A percentile compares a stretch with the other conserved stretches of the same genome.
These are phyloP conservation scores for Choristoneura fumiferana DNA, from an alignment of 1,140 invertebrate genomes.

Conservation along the genomic window DNA sequence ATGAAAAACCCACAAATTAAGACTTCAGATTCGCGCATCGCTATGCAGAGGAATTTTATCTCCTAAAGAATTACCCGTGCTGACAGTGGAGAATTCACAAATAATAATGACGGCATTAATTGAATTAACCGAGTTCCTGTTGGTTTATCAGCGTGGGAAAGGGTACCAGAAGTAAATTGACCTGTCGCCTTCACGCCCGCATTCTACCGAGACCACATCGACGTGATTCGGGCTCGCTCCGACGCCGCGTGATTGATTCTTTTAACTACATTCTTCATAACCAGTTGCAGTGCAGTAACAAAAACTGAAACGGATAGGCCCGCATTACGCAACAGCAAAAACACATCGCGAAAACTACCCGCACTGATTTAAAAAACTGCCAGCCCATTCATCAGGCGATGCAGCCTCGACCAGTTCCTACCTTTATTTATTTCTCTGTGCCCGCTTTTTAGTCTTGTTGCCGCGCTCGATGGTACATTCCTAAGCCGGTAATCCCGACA, in stretches of 20 bases:
- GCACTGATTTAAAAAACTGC: constrained; percentile 54
- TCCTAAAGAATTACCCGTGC: background rate
- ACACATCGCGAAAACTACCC: constrained; percentile 48
- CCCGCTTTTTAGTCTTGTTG: constrained; percentile 68
- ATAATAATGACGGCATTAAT: constrained; percentile 57
- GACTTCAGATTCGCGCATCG: too few species aligned
- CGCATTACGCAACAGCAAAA: constrained; percentile 37
- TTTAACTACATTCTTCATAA: constrained; percentile 38
- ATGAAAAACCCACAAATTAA: too few species aligned
- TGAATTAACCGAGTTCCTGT: constrained; percentile 57
- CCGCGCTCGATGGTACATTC: constrained; percentile 64
- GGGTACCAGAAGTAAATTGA: constrained; percentile 70
- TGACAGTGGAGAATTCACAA: constrained; percentile 32
- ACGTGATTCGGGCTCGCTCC: constrained; percentile 45
- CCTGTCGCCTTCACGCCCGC: constrained; percentile 72
- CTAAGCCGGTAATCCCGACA: constrained; percentile 76
- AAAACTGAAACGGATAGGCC: constrained; percentile 1
- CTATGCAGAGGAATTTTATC: constrained; percentile 13
- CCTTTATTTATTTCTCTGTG: constrained; percentile 75
- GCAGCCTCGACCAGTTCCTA: constrained; percentile 63
- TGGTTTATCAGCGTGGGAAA: constrained; percentile 74
- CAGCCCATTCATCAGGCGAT: constrained; percentile 69
- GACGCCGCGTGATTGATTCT: constrained; percentile 53
- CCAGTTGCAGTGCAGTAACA: background rate
- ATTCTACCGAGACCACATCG: constrained; percentile 62